These are phyloP conservation scores for Chitala chitala DNA, from an alignment of 2,113 vertebrate species.

Conservation along the genomic window DNA sequence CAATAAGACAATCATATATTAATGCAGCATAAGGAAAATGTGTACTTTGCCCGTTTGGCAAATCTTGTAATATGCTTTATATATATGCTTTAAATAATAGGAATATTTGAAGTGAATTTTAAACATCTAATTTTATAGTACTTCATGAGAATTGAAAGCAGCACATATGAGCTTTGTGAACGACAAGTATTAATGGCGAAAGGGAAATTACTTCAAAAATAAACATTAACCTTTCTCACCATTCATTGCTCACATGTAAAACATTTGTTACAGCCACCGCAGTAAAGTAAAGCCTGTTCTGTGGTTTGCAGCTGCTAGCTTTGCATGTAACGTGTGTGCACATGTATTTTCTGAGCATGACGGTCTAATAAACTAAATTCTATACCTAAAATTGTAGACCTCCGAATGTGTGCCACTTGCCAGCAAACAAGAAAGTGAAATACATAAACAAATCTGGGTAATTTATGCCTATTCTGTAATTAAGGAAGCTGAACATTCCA, in stretches of 20 bases:
- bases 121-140: conserved; percentile 41
- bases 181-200: neutral
- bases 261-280: neutral
- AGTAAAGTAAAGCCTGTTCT: conserved; percentile 1
- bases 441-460: conserved; percentile 22
- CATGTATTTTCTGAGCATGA: neutral
- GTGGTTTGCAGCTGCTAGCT: neutral
- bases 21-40: too few species aligned
- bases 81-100: too few species aligned
- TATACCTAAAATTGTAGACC: conserved; percentile 7
- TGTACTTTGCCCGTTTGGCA: too few species aligned
- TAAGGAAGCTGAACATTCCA: conserved; percentile 51
- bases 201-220: neutral
- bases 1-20: too few species aligned
- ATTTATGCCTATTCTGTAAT: conserved; percentile 54
- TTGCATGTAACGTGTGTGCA: neutral
- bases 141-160: conserved; percentile 16
- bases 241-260: neutral
- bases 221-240: neutral
- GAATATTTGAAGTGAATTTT: conserved; percentile 61
- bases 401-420: conserved; percentile 25
- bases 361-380: conserved; percentile 2
- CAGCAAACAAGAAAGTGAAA: conserved; percentile 18
- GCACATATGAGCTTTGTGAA: neutral
- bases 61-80: too few species aligned